Evolutionary conservation across 2,888 invertebrate species (phyloP), one percentile per base, ranked within the genome.

Genomic region (Amblyjoppa proteus): DNA sequence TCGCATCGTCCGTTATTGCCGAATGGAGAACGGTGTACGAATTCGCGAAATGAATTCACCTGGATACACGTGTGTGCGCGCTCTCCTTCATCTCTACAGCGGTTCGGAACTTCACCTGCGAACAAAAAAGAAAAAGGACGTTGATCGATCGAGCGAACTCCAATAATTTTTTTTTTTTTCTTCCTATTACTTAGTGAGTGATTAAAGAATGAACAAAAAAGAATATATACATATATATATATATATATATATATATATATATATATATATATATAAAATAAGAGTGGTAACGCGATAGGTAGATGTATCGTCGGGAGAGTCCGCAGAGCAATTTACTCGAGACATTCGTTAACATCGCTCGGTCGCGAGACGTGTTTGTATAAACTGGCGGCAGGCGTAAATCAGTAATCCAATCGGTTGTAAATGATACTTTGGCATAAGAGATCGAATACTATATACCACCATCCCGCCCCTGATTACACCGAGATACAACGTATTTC

Each of bases 341-440:
- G 78, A 79, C 79, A 83, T 83, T 83, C 79, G 64, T 83, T 83
- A 83, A 83, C 69, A 79, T 83, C 83, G 31, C 28, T n/a, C 61
- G 51, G 13, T 25, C 61, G 41, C 34, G 81, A 45, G 74, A 87
- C 85, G 88, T 89, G 88, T 89, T 87, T 88, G 88, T 89, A 88
- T 88, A 86, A 88, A 87, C 82, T 87, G 79, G 81, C 85, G 83
- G 85, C 87, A 86, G 79, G 81, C 88, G 88, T 91, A 90, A 90
- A 91, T 90, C 90, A 90, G 91, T 90, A 90, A 91, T 88, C 85
- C 86, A 89, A 91, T 87, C 87, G 87, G 87, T 88, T 88, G 90
- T 88, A 89, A 90, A 90, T 90, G 90, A 91, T 91, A 89, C 89
- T 87, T 87, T 66, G 88, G 88, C 87, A 88, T 5, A 49, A 13